Percentiles rank a stretch among this genome's conserved stretches.
Evolutionary conservation across 92 coral and sea anemone genomes (phyloP).

Genomic region (Muricea muricata): DNA sequence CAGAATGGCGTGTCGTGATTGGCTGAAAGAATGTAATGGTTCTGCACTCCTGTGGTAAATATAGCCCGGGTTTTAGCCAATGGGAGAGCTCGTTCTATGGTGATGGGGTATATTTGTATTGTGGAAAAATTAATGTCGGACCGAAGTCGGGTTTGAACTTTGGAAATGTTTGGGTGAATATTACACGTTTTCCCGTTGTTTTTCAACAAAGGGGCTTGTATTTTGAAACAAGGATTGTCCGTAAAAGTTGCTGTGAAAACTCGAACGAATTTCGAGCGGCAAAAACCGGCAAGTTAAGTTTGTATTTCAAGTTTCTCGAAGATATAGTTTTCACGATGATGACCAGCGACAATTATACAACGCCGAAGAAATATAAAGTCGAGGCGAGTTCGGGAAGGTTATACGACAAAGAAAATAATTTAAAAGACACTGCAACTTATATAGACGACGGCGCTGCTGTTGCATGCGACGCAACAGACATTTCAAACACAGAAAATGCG

Average conservation of each 20-base stretch:
- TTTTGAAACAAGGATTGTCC: background rate
- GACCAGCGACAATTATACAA: conserved; percentile 46
- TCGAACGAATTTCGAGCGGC: background rate
- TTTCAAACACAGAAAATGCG: conserved; percentile 68
- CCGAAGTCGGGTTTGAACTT: too few relatives aligned
- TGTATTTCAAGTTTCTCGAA: background rate
- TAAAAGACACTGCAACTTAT: conserved; percentile 16
- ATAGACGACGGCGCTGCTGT: background rate
- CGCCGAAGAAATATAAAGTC: conserved; percentile 34
- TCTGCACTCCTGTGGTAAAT: background rate
- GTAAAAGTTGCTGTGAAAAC: background rate
- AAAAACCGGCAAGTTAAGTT: background rate
- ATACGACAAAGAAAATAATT: conserved; percentile 16
- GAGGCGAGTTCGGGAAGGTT: conserved; percentile 7
- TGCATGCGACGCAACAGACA: conserved; percentile 16
- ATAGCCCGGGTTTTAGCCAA: conserved; percentile 6
- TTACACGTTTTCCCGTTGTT: background rate
- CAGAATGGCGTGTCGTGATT: background rate
- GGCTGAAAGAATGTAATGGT: background rate
- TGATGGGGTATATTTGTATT: conserved; percentile 1
- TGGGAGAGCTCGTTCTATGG: conserved; percentile 33
- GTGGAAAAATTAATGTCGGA: background rate
- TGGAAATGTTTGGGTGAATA: conserved; percentile 4
- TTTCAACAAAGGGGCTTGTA: background rate
- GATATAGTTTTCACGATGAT: conserved; percentile 6